phyloP scores from a whole-genome alignment of 2,113 vertebrate genomes.

The Macrotus californicus region DNA sequence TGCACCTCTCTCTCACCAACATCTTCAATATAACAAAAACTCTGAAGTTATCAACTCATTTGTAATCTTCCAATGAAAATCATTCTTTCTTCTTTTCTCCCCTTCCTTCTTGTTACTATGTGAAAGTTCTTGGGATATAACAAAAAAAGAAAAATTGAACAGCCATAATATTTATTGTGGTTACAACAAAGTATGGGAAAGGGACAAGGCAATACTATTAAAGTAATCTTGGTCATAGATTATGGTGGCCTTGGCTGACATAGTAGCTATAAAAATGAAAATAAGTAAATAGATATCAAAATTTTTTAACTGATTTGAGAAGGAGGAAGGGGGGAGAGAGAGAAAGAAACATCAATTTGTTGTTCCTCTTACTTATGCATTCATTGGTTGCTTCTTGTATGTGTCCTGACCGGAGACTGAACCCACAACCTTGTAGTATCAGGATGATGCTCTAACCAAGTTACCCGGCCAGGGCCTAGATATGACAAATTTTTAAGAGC shows the following conservation, averaged over 20 bases:
- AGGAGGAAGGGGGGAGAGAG: too few relatives aligned
- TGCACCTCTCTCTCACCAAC: background rate
- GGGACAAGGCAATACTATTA: background rate
- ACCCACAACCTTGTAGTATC: too few relatives aligned
- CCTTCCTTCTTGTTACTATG: background rate
- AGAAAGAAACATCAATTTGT: too few relatives aligned
- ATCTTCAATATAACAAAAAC: background rate
- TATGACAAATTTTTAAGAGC: background rate
- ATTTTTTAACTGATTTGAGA: too few relatives aligned
- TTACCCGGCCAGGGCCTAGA: background rate
- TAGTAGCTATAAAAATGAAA: background rate
- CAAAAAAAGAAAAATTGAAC: conserved; percentile 18
- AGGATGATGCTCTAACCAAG: too few relatives aligned
- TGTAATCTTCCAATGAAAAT: background rate
- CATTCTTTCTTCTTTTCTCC: background rate
- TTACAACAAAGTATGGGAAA: background rate
- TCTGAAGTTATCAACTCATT: background rate
- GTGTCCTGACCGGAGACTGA: too few relatives aligned
- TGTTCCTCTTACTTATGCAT: too few relatives aligned
- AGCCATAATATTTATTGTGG: background rate
- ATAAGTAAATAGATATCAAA: background rate
- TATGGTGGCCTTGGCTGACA: background rate
- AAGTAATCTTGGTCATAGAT: background rate
- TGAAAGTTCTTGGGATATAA: conserved; percentile 4
- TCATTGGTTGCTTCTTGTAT: too few relatives aligned